phyloP scores from a whole-genome alignment of 2,888 invertebrate species.

The Loripinus fragilis region DNA sequence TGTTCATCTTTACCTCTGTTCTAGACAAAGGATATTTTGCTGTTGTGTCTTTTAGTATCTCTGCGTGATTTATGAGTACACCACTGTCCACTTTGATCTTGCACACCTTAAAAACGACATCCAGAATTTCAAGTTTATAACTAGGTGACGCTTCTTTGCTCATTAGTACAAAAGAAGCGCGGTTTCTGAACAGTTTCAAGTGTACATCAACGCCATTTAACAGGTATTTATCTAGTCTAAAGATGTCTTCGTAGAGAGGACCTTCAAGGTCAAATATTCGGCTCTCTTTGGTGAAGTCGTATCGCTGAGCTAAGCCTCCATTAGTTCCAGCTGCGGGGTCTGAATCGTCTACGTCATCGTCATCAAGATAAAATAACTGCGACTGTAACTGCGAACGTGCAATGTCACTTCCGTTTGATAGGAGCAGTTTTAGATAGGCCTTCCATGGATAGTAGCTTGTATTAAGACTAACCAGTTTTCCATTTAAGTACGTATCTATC shows the following conservation, averaged over 20 bases:
- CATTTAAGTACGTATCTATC: slow-evolving; percentile 38
- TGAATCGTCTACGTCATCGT: slow-evolving; percentile 18
- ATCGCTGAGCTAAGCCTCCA: slow-evolving; percentile 21
- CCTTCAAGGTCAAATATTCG: slow-evolving; percentile 30
- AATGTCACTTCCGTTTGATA: slow-evolving; percentile 21
- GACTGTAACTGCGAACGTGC: slow-evolving; percentile 28
- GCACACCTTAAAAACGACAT: too few relatives aligned
- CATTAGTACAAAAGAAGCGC: neutral
- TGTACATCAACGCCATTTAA: slow-evolving; percentile 35
- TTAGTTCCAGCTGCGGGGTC: slow-evolving; percentile 20
- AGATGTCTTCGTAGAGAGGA: slow-evolving; percentile 37
- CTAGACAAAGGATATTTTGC: too few relatives aligned
- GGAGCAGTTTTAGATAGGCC: slow-evolving; percentile 33
- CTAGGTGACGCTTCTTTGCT: too few relatives aligned
- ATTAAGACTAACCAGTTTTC: neutral
- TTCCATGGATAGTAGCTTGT: slow-evolving; percentile 35
- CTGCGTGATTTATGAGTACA: too few relatives aligned
- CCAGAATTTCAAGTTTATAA: too few relatives aligned
- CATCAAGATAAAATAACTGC: slow-evolving; percentile 20
- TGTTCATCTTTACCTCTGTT: neutral
- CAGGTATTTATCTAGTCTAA: slow-evolving; percentile 34
- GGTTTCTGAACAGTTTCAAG: slow-evolving; percentile 34
- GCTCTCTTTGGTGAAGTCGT: slow-evolving; percentile 22
- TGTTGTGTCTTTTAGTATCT: too few relatives aligned
- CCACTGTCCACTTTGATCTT: neutral